phyloP scores from a whole-genome alignment of 2,888 invertebrate genomes.

The Cheilosia variabilis region DNA sequence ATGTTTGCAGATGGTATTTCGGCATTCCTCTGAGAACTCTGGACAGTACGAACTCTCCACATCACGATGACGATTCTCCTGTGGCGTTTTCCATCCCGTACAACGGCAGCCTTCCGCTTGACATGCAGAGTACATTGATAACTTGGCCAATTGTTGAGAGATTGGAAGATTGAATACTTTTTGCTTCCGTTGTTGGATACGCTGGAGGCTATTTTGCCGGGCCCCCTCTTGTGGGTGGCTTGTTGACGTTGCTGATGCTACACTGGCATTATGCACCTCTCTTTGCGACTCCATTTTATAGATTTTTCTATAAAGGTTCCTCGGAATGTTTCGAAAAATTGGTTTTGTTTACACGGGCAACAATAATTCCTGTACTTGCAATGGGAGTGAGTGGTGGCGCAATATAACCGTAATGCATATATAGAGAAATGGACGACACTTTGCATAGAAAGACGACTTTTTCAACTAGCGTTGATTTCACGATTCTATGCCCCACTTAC shows the following conservation, averaged over 20 bases:
- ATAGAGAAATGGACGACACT: constrained; percentile 23
- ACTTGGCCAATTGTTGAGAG: constrained; percentile 77
- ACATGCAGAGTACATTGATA: constrained; percentile 78
- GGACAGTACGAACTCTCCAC: constrained; percentile 84
- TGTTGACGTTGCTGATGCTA: constrained; percentile 55
- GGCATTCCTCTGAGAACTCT: constrained; percentile 90
- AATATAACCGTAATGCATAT: neutral
- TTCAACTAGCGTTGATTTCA: constrained; percentile 22
- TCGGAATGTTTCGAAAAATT: neutral
- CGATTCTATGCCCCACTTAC: neutral
- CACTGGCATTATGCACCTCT: constrained; percentile 58
- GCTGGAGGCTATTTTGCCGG: constrained; percentile 89
- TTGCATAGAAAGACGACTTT: constrained; percentile 9
- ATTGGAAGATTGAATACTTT: constrained; percentile 77
- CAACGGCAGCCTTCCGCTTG: constrained; percentile 87
- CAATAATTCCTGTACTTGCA: neutral
- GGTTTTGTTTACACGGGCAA: constrained; percentile 45
- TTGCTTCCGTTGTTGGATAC: constrained; percentile 90
- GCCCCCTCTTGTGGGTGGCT: constrained; percentile 83
- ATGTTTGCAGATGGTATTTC: constrained; percentile 88
- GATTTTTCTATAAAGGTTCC: neutral
- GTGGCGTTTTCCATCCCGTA: constrained; percentile 94
- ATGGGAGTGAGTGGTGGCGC: constrained; percentile 10
- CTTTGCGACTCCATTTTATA: constrained; percentile 56
- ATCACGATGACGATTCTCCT: constrained; percentile 85